Conservation (phyloP, 2,888 invertebrate genomes). For the Apamea monoglypha region DNA sequence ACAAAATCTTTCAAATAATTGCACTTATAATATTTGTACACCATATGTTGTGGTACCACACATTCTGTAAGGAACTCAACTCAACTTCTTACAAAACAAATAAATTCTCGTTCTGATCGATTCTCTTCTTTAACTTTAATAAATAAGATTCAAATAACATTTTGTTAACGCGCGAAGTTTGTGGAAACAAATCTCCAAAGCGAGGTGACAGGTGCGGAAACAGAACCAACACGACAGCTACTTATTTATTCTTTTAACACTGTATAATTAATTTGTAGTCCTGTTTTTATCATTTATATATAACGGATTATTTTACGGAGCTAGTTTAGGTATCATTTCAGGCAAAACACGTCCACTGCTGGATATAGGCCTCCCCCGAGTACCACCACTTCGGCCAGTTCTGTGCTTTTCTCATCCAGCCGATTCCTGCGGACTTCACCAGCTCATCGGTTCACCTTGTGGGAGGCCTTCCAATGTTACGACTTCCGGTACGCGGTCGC, state of each 20-base stretch:
- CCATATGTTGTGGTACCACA: not conserved
- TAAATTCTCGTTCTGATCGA: not conserved
- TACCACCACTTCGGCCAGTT: too few species aligned
- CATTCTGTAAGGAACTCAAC: not conserved
- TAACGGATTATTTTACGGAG: not conserved
- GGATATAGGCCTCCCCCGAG: too few species aligned
- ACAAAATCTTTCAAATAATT: not conserved
- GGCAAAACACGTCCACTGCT: not conserved
- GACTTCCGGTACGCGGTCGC: too few species aligned
- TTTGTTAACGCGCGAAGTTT: slow-evolving; percentile 28
- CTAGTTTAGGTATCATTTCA: not conserved
- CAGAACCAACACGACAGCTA: slow-evolving; percentile 5
- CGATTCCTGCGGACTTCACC: too few species aligned
- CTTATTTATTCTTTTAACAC: slow-evolving; percentile 35
- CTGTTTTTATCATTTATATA: not conserved
- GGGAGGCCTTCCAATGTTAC: too few species aligned
- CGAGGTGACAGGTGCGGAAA: slow-evolving; percentile 43
- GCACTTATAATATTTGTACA: not conserved
- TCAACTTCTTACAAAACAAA: not conserved
- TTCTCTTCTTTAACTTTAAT: not conserved
- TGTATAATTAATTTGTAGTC: slow-evolving; percentile 28
- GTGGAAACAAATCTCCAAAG: slow-evolving; percentile 31
- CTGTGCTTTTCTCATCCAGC: too few species aligned
- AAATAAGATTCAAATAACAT: slow-evolving; percentile 15
- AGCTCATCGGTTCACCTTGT: too few species aligned